These are phyloP conservation scores for Drosophila seclusa DNA, from an alignment of 2,888 invertebrate species.

Conservation along the genomic window DNA sequence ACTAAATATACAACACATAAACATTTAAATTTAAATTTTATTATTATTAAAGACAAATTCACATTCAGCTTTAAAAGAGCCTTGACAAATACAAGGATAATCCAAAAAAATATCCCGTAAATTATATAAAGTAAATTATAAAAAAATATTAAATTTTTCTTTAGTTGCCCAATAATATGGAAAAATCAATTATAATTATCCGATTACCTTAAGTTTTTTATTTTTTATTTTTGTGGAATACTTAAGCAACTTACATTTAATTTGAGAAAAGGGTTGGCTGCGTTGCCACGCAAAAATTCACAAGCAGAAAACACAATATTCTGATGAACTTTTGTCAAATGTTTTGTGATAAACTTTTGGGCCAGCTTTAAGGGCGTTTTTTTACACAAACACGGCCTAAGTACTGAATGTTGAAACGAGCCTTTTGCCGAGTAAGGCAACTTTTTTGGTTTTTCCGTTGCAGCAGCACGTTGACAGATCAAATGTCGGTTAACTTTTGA, in stretches of 20 bases:
- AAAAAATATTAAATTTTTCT: neutral
- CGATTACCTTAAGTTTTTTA: neutral
- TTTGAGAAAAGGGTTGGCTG: neutral
- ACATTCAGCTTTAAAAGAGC: neutral
- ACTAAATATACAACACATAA: neutral
- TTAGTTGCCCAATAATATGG: neutral
- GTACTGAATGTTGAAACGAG: constrained; percentile 4
- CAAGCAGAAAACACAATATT: constrained; percentile 10
- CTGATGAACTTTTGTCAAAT: neutral
- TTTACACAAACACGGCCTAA: constrained; percentile 22
- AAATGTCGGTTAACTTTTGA: constrained; percentile 84
- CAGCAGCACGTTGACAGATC: constrained; percentile 80
- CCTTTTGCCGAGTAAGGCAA: constrained; percentile 11
- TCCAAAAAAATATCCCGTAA: neutral
- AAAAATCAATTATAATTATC: neutral
- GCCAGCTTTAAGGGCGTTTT: neutral
- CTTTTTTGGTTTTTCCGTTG: constrained; percentile 25
- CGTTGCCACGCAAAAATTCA: neutral
- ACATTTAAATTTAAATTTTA: neutral
- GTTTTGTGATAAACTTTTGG: neutral
- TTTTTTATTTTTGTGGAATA: neutral
- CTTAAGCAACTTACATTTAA: constrained; percentile 29
- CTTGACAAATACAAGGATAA: neutral
- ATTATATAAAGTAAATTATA: neutral
- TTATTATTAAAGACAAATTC: neutral